These are phyloP conservation scores for Nylanderia fulva DNA, from an alignment of 1,140 invertebrate genomes.

Conservation along the genomic window DNA sequence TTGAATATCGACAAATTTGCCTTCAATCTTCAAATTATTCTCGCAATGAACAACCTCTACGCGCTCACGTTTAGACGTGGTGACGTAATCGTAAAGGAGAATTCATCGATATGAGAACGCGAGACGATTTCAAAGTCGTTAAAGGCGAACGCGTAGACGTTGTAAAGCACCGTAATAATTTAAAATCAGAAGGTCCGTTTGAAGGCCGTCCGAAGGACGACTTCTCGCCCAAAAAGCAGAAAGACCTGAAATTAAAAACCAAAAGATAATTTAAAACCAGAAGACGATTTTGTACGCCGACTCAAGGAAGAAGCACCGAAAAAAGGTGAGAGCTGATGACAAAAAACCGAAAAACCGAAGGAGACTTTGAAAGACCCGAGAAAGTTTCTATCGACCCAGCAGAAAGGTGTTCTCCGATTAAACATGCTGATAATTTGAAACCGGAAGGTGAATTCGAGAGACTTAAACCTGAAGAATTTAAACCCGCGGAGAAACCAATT, in stretches of 20 bases:
- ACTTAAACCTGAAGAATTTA: slow-evolving; percentile 76
- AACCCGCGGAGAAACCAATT: slow-evolving; percentile 74
- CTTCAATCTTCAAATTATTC: slow-evolving; percentile 87
- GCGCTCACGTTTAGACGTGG: slow-evolving; percentile 83
- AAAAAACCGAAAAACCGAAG: slow-evolving; percentile 88
- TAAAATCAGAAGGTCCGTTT: slow-evolving; percentile 89
- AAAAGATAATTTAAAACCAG: slow-evolving; percentile 86
- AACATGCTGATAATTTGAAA: slow-evolving; percentile 88
- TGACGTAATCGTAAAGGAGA: slow-evolving; percentile 87
- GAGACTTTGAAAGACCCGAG: slow-evolving; percentile 87
- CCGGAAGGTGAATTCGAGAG: slow-evolving; percentile 89
- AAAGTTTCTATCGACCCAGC: slow-evolving; percentile 82
- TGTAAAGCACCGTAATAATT: slow-evolving; percentile 86
- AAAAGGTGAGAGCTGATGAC: slow-evolving; percentile 82
- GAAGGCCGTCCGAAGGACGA: slow-evolving; percentile 87
- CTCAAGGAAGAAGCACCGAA: slow-evolving; percentile 83
- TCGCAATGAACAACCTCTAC: slow-evolving; percentile 81
- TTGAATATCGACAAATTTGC: slow-evolving; percentile 86
- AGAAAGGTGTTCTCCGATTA: slow-evolving; percentile 88
- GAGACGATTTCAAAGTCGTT: slow-evolving; percentile 80
- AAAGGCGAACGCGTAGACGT: slow-evolving; percentile 88
- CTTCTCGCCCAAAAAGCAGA: slow-evolving; percentile 82
- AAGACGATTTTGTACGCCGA: slow-evolving; percentile 87
- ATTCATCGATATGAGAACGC: slow-evolving; percentile 76
- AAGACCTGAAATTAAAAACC: slow-evolving; percentile 81